Percentiles rank a stretch among this genome's conserved stretches.
Conservation (phyloP, 2,797 vertebrate genomes). For the Artibeus jamaicensis region DNA sequence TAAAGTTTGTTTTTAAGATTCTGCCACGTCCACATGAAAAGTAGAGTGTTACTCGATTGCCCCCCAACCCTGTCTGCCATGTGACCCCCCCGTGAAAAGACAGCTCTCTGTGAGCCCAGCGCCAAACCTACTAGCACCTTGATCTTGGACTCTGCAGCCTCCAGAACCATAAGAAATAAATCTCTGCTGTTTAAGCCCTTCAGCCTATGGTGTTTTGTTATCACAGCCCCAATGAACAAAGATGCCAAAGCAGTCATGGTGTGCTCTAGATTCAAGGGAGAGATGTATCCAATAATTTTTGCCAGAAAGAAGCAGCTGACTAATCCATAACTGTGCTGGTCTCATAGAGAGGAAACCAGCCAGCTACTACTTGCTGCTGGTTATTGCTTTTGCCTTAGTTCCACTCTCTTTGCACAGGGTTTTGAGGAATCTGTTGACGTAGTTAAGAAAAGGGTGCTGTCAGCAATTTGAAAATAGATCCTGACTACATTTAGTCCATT, state of each 20-base stretch:
- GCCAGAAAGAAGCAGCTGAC: neutral
- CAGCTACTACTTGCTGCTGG: too few species aligned
- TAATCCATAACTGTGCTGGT: rapidly evolving
- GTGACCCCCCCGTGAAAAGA: neutral
- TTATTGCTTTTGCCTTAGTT: neutral
- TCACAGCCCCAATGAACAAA: neutral
- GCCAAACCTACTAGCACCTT: neutral
- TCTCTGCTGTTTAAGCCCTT: neutral
- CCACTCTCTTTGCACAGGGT: neutral
- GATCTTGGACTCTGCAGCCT: neutral
- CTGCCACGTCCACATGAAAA: neutral
- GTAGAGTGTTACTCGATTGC: neutral
- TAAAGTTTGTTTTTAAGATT: neutral
- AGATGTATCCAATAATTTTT: neutral
- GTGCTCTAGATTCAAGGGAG: neutral
- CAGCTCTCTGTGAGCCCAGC: neutral
- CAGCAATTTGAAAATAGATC: neutral
- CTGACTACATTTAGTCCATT: neutral
- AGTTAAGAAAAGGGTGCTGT: neutral
- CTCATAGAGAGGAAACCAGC: neutral
- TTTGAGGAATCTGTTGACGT: slow-evolving; percentile 5
- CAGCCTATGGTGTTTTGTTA: neutral
- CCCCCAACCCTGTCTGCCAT: neutral
- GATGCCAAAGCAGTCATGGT: neutral
- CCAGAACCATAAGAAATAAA: neutral